Conservation (phyloP, 1,140 invertebrate genomes). For the Apis laboriosa region DNA sequence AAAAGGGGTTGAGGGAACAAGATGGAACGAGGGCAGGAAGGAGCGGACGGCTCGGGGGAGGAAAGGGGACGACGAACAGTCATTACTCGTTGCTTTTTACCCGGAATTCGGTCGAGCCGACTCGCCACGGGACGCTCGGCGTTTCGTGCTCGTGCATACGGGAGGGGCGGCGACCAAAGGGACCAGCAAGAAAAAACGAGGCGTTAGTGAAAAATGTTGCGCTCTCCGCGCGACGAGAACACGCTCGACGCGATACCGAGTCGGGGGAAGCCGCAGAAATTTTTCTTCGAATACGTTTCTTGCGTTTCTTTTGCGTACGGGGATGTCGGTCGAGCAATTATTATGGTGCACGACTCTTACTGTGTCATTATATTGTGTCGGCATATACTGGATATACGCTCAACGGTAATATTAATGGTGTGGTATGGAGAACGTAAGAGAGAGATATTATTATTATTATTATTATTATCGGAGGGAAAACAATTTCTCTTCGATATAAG, state of each 20-base stretch:
- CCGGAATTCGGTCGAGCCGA: conserved; percentile 58
- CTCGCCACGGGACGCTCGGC: conserved; percentile 42
- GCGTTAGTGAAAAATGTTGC: conserved; percentile 46
- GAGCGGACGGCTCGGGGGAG: neutral
- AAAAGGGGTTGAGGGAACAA: conserved; percentile 13
- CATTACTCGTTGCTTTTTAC: conserved; percentile 60
- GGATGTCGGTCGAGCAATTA: neutral
- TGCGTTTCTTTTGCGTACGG: neutral
- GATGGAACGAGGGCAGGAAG: neutral
- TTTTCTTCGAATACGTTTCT: neutral
- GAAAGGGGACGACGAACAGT: conserved; percentile 9
- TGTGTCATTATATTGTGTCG: neutral
- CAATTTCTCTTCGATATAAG: no score
- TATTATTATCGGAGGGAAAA: no score
- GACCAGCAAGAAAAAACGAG: conserved; percentile 20
- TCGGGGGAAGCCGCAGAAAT: neutral
- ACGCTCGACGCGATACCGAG: conserved; percentile 23
- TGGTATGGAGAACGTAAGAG: no score
- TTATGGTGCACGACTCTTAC: neutral
- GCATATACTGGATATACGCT: no score
- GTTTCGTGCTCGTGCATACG: conserved; percentile 37
- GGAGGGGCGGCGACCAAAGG: conserved; percentile 2
- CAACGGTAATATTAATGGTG: no score
- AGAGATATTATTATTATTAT: no score
- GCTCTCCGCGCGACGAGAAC: conserved; percentile 21